Conservation (phyloP, 2,113 vertebrate genomes). For the Strigops habroptila region DNA sequence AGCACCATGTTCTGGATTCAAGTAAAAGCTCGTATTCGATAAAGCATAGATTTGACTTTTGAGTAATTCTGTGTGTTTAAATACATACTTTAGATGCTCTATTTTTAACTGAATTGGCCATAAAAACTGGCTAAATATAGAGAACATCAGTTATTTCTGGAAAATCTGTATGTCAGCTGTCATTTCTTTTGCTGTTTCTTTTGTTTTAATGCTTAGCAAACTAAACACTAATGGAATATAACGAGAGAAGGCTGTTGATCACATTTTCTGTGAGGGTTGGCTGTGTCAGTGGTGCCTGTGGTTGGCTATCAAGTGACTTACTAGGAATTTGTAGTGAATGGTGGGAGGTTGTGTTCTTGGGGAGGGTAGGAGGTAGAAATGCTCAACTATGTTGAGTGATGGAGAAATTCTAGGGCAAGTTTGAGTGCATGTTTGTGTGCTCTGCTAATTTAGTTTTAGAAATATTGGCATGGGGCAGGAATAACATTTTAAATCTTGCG, state of each 20-base stretch:
- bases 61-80: background rate
- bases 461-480: background rate
- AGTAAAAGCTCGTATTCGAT: background rate
- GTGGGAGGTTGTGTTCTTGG: background rate
- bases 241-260: background rate
- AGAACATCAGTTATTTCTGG: background rate
- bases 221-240: background rate
- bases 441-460: background rate
- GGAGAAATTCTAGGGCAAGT: background rate
- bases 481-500: background rate
- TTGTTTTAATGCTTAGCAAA: slow-evolving; percentile 6
- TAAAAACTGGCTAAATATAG: slow-evolving; percentile 4
- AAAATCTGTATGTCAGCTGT: background rate
- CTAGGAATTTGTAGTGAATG: background rate
- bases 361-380: background rate
- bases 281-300: background rate
- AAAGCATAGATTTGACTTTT: background rate
- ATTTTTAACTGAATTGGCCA: background rate
- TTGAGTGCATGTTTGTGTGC: background rate
- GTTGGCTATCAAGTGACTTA: background rate
- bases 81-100: background rate
- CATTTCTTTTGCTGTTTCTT: background rate
- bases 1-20: background rate
- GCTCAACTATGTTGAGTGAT: background rate
- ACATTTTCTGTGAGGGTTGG: background rate